A percentile compares a stretch with the other conserved stretches of the same genome.
Conservation (phyloP, 2,888 invertebrate genomes). For the Spicauda simplicius region DNA sequence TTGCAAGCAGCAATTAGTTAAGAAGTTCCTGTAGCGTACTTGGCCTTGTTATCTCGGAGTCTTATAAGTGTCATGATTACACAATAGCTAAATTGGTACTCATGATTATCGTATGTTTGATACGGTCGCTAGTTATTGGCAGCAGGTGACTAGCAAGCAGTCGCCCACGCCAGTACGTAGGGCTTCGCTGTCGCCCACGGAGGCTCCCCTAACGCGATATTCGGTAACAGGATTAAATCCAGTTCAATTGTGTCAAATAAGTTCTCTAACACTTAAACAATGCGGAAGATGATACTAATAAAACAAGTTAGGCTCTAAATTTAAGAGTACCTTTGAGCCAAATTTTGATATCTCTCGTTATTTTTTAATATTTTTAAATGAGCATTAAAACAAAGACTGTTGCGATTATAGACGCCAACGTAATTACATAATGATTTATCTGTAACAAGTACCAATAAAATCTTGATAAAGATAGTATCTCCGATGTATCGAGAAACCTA, state of each 20-base stretch:
- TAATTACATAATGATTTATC: too few relatives aligned
- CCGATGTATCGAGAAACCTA: too few relatives aligned
- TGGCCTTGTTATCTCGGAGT: not conserved
- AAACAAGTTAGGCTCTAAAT: too few relatives aligned
- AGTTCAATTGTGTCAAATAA: slow-evolving; percentile 1
- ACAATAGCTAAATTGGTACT: not conserved
- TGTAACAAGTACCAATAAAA: too few relatives aligned
- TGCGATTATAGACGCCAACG: too few relatives aligned
- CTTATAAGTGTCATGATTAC: not conserved
- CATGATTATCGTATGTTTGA: slow-evolving; percentile 4
- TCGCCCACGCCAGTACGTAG: slow-evolving; percentile 52
- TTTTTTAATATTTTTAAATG: too few relatives aligned
- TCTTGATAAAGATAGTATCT: too few relatives aligned
- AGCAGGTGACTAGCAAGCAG: slow-evolving; percentile 62
- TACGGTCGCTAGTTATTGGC: slow-evolving; percentile 19
- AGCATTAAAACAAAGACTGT: too few relatives aligned
- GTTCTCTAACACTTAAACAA: not conserved
- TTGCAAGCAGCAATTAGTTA: too few relatives aligned
- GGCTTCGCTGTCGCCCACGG: slow-evolving; percentile 59
- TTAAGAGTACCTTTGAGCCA: too few relatives aligned
- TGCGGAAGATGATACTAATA: too few relatives aligned
- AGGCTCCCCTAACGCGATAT: slow-evolving; percentile 65
- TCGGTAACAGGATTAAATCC: slow-evolving; percentile 69
- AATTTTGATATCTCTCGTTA: too few relatives aligned
- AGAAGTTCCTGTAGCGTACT: not conserved